These are phyloP conservation scores for Pomacea maculata DNA, from an alignment of 1,140 invertebrate species.

Conservation along the genomic window DNA sequence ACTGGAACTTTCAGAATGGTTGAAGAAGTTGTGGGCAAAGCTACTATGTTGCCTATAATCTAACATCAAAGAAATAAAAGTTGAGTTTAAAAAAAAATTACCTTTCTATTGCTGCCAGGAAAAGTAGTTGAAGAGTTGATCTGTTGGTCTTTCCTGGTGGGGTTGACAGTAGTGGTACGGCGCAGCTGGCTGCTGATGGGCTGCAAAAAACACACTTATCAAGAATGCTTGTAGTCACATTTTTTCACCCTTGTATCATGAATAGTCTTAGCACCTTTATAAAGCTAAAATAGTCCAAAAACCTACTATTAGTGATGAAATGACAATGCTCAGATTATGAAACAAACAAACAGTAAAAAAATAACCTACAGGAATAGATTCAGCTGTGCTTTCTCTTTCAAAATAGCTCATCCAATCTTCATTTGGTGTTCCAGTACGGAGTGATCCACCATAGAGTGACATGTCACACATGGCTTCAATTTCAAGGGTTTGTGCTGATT, in stretches of 20 bases:
- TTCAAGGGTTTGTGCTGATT: constrained; percentile 54
- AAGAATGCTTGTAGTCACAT: too few relatives aligned
- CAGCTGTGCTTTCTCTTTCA: constrained; percentile 54
- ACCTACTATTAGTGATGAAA: too few relatives aligned
- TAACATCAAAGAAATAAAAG: too few relatives aligned
- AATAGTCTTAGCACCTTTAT: too few relatives aligned
- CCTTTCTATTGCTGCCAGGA: constrained; percentile 16
- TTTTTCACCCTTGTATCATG: too few relatives aligned
- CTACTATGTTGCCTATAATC: too few relatives aligned
- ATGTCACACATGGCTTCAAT: constrained; percentile 50
- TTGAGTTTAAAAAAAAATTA: neutral
- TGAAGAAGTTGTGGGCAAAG: too few relatives aligned
- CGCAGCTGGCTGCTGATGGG: constrained; percentile 23
- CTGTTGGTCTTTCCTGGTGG: constrained; percentile 1
- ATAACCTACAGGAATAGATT: constrained; percentile 43
- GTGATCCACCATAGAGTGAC: constrained; percentile 36
- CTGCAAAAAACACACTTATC: neutral
- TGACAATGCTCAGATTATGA: too few relatives aligned
- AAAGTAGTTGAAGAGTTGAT: neutral
- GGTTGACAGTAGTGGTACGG: constrained; percentile 25
- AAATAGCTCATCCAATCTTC: constrained; percentile 33
- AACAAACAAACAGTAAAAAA: neutral
- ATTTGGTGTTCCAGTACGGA: constrained; percentile 31
- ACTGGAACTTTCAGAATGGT: too few relatives aligned
- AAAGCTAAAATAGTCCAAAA: too few relatives aligned